Conservation (phyloP, 2,113 vertebrate genomes). For the Indicator maculatus region DNA sequence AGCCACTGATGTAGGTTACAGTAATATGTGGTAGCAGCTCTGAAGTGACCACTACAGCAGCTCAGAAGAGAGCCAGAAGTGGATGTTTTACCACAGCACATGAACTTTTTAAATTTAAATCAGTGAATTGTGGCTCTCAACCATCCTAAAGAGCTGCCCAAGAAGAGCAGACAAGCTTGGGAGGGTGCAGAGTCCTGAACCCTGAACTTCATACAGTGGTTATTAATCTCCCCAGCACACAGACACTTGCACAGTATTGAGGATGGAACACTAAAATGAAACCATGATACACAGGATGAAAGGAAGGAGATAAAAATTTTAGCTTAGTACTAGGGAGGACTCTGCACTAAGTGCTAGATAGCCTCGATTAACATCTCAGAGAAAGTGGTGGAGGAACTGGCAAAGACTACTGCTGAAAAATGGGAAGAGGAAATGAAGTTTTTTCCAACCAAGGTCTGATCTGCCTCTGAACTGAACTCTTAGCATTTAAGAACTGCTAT, state of each 20-base stretch:
- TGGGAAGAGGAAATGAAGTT: background rate
- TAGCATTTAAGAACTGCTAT: background rate
- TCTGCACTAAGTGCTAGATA: background rate
- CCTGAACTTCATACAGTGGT: background rate
- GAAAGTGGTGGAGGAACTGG: background rate
- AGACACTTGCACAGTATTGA: background rate
- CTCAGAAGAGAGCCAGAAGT: background rate
- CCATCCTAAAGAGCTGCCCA: background rate
- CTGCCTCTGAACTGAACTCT: background rate
- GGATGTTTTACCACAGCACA: background rate
- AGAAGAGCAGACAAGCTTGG: background rate
- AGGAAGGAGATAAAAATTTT: background rate
- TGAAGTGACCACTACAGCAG: background rate
- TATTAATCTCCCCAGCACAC: background rate
- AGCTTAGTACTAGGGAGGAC: background rate
- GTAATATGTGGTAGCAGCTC: background rate
- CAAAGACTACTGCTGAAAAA: background rate
- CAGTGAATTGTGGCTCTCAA: background rate
- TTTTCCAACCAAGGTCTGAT: background rate
- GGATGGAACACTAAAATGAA: background rate
- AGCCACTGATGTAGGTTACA: background rate
- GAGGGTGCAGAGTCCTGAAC: background rate
- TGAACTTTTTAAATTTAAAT: background rate
- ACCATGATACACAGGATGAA: background rate
- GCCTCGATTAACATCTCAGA: background rate